Evolutionary conservation across 2,797 vertebrate genomes (phyloP), one percentile per base, ranked within the genome.

Genomic region (Streptopelia turtur): DNA sequence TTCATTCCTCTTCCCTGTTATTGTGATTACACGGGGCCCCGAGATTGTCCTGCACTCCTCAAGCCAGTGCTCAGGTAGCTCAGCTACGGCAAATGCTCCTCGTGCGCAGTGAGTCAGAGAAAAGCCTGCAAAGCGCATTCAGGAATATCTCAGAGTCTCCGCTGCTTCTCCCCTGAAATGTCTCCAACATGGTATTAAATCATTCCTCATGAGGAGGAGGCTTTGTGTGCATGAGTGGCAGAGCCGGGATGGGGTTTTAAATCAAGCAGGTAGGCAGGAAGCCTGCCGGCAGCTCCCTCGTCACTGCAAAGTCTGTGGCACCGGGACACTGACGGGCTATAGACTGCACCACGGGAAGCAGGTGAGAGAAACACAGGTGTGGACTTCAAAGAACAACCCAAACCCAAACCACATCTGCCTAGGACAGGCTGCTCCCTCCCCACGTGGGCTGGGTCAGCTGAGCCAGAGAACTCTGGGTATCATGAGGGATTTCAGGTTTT

Each of bases 91-190:
- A 61, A 77, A 77, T 10, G 47, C n/a, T 71, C 33, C 24, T 56
- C 2, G 2, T 3, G 5, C 3, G 7, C 76, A 56, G 35, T 0
- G 4, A 61, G 45, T 0, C 0, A 43, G 52, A 87, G 47, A 50
- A 70, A 49, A 0, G 1, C 57, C 55, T 1, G 1, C 30, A 56
- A 83, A 81, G 33, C 77, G 65, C 25, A 11, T 52, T 45, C 37
- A 80, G 50, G 30, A 78, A 55, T 31, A 39, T 17, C 24, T 57
- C 68, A 72, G 12, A 59, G 10, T 47, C 61, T 75, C 17, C 2
- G 1, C 69, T 63, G 21, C 39, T 49, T 76, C 43, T 71, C n/a
- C 23, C 45, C 61, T 72, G 33, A 49, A 66, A 65, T 1, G 0
- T 41, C 79, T 60, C 70, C 52, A 43, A 9, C 0, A 6, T 5